Evolutionary conservation across 2,797 vertebrate genomes (phyloP).

Genomic region (Nannoperca obscura): DNA sequence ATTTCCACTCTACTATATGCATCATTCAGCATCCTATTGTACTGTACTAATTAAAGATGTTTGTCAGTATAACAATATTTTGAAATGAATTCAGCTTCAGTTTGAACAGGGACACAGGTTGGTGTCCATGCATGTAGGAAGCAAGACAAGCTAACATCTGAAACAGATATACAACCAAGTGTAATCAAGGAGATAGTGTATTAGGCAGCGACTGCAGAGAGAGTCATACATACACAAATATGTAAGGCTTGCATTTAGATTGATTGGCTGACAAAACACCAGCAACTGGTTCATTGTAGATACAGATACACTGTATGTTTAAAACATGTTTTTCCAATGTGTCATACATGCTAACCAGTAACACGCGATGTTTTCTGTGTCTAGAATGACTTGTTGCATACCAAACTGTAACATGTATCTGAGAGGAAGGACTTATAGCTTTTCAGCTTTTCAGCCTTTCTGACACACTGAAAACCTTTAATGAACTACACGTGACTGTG

Average conservation of each 20-base stretch:
- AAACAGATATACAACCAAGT: not conserved
- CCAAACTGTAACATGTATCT: not conserved
- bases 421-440: not conserved
- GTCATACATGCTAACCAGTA: slow-evolving; percentile 31
- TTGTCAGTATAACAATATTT: not conserved
- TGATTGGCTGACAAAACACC: slow-evolving; percentile 16
- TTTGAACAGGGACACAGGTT: slow-evolving; percentile 1
- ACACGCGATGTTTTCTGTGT: not conserved
- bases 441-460: slow-evolving; percentile 16
- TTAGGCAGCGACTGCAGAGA: not conserved
- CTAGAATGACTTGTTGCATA: slow-evolving; percentile 15
- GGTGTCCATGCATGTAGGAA: not conserved
- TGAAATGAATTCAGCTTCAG: slow-evolving; percentile 61
- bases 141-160: not conserved
- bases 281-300: slow-evolving; percentile 13
- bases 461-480: slow-evolving; percentile 9
- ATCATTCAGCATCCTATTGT: not conserved
- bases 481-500: slow-evolving; percentile 10
- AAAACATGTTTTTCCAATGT: slow-evolving; percentile 7
- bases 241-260: slow-evolving; percentile 18
- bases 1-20: not conserved
- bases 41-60: not conserved
- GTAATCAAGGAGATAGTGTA: slow-evolving; percentile 6
- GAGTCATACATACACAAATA: slow-evolving; percentile 16
- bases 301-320: not conserved